phyloP scores from a whole-genome alignment of 2,797 vertebrate genomes.

The Hyperoplus lanceolatus region DNA sequence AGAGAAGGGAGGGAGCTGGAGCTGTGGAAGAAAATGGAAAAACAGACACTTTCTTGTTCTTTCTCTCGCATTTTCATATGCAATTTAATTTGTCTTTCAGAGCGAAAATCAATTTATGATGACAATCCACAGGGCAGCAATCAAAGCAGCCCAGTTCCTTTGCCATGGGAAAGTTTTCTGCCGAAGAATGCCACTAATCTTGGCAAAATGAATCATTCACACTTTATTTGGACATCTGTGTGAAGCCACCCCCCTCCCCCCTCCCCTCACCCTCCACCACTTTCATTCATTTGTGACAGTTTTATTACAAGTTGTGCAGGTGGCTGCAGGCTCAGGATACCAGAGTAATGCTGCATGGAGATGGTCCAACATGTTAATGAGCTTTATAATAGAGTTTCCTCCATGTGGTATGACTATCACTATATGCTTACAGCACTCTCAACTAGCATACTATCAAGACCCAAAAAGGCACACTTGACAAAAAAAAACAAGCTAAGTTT shows the following conservation, averaged over 20 bases:
- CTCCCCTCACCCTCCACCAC: conserved; percentile 42
- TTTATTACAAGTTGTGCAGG: conserved; percentile 92
- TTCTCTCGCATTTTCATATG: conserved; percentile 96
- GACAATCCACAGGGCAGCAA: conserved; percentile 93
- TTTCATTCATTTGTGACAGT: conserved; percentile 89
- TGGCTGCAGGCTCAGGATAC: conserved; percentile 81
- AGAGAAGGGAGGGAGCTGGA: conserved; percentile 90
- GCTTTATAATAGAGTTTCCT: conserved; percentile 52
- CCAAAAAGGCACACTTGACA: conserved; percentile 14
- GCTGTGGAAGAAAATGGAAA: conserved; percentile 81
- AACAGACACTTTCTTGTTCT: conserved; percentile 98
- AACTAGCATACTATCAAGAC: conserved; percentile 15
- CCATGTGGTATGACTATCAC: conserved; percentile 18
- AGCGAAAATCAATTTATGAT: conserved; percentile 99
- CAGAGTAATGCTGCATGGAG: conserved; percentile 75
- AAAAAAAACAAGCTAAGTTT: not conserved
- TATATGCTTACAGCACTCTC: conserved; percentile 2
- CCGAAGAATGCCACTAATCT: conserved; percentile 92
- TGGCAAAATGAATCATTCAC: conserved; percentile 89
- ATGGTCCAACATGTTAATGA: conserved; percentile 64
- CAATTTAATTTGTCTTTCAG: conserved; percentile 99
- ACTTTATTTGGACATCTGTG: conserved; percentile 92
- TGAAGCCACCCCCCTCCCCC: conserved; percentile 77
- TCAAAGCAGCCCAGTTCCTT: conserved; percentile 91
- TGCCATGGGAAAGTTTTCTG: conserved; percentile 97